These are phyloP conservation scores for Folsomia manolachei DNA, from an alignment of 2,888 invertebrate genomes.

Conservation along the genomic window DNA sequence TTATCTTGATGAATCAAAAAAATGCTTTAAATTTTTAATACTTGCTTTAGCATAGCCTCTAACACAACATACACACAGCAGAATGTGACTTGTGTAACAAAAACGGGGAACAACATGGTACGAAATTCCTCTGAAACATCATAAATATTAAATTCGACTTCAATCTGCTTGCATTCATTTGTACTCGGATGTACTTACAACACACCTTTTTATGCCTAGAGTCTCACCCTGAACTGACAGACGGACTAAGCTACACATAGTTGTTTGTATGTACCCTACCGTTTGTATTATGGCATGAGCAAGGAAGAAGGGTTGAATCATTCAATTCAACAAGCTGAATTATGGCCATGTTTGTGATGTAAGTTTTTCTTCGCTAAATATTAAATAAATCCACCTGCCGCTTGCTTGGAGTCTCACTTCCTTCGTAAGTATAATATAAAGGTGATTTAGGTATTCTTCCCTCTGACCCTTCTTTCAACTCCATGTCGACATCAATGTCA, in stretches of 20 bases:
- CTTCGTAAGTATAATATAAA: too few relatives aligned
- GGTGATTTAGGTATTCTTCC: too few relatives aligned
- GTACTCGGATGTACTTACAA: too few relatives aligned
- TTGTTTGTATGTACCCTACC: neutral
- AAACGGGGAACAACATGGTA: neutral
- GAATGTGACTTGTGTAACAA: neutral
- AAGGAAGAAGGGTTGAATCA: neutral
- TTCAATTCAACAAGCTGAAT: too few relatives aligned
- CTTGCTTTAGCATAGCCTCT: too few relatives aligned
- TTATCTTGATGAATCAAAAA: slow-evolving; percentile 22
- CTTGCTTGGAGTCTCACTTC: neutral
- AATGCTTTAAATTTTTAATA: slow-evolving; percentile 5
- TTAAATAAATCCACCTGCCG: slow-evolving; percentile 10
- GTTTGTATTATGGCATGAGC: neutral
- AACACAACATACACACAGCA: neutral
- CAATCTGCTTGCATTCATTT: neutral
- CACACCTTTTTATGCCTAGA: too few relatives aligned
- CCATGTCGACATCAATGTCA: neutral
- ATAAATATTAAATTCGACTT: neutral
- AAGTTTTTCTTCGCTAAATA: slow-evolving; percentile 1
- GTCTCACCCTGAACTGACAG: too few relatives aligned
- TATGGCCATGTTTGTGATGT: neutral
- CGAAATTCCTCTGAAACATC: neutral
- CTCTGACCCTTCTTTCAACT: neutral
- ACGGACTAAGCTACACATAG: too few relatives aligned